phyloP scores from a whole-genome alignment of 2,113 vertebrate genomes.

The Tursiops truncatus region DNA sequence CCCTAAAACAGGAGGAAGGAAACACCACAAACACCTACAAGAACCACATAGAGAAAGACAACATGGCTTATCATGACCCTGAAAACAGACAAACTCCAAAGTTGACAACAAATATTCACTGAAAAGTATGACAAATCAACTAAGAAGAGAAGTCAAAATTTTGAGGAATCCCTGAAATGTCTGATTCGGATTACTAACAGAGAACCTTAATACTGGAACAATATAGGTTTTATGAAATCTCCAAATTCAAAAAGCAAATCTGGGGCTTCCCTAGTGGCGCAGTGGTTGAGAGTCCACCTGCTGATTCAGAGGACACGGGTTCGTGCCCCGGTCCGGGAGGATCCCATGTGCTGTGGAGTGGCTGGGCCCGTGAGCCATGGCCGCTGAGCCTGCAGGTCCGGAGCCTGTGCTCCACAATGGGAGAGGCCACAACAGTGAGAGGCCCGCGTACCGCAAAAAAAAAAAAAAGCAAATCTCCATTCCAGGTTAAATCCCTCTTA shows the following conservation, averaged over 20 bases:
- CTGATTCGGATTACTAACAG: neutral
- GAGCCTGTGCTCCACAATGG: no score
- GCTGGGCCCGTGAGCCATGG: no score
- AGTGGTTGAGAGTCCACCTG: no score
- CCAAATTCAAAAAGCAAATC: neutral
- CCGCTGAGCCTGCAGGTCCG: no score
- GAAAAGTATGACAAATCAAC: neutral
- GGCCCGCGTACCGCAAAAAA: no score
- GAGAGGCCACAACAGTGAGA: no score
- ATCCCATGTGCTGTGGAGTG: accelerated
- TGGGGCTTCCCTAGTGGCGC: no score
- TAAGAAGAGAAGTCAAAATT: neutral
- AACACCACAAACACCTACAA: neutral
- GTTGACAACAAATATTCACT: neutral
- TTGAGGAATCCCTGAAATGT: neutral
- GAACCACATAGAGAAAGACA: neutral
- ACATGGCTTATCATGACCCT: neutral
- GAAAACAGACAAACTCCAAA: neutral
- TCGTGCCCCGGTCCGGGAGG: no score
- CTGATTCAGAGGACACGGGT: accelerated
- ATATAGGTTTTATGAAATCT: neutral
- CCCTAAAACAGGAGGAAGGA: neutral
- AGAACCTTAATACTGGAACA: neutral
- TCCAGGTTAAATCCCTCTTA: neutral
- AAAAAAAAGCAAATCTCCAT: neutral